Evolutionary conservation across 1,140 invertebrate species (phyloP), one percentile per base, ranked within the genome.

Genomic region (Chionoecetes opilio): DNA sequence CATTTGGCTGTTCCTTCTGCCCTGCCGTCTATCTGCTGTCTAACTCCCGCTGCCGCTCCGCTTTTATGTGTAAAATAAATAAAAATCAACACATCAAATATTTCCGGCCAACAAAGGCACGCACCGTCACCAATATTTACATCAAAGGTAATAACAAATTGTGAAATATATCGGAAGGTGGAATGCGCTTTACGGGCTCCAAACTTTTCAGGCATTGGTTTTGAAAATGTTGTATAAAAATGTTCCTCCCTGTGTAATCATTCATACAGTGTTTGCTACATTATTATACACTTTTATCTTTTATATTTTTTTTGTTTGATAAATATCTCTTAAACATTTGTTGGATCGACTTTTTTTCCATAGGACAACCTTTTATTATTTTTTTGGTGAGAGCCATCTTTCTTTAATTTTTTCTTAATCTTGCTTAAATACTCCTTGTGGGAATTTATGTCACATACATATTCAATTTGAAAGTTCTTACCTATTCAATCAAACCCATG

Each of bases 61-160:
- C 63, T 75, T 75, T 75, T 75, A 75, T n/a, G 9, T n/a, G 63
- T 37, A 88, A 88, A 38, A 35, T 29, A 38, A 88, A 34, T 88
- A n/a, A 88, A 38, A 88, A 88, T 88, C 31, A 88, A n/a, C 63
- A 75, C 63, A 75, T 75, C 63, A 75, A 75, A 75, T 75, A 75
- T 75, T 75, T 75, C 63, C 63, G 21, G 63, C 63, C 63, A 75
- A 75, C 63, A 75, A 75, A 75, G 63, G 63, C 63, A 75, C 63
- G n/a, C 63, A 26, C 63, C 63, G n/a, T 75, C 63, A 75, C 63
- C 63, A 75, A 75, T 75, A 75, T 75, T 75, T 75, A 17, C 63
- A 75, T 75, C 63, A 75, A 75, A 75, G 63, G 63, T 75, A 75
- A 75, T 75, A 75, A 75, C 63, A 75, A 75, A 75, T 75, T 75